These are phyloP conservation scores for Potamilus streckersoni DNA, from an alignment of 1,140 invertebrate species.

Conservation along the genomic window DNA sequence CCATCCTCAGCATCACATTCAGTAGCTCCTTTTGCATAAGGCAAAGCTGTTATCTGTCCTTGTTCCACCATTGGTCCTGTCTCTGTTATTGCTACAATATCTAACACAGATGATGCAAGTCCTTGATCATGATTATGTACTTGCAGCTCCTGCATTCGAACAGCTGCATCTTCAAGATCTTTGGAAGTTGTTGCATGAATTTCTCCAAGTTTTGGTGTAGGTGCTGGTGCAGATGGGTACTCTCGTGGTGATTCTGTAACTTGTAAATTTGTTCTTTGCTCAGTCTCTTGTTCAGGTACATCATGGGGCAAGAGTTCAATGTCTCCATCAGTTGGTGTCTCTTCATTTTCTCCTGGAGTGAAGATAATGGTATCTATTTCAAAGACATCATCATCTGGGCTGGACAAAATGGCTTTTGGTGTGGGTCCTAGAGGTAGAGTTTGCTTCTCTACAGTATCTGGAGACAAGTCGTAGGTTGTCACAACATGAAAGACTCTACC, in stretches of 20 bases:
- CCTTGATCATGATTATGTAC: slow-evolving; percentile 4
- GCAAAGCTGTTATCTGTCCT: not conserved
- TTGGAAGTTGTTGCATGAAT: slow-evolving; percentile 27
- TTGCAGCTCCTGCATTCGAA: slow-evolving; percentile 31
- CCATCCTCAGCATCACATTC: slow-evolving; percentile 41
- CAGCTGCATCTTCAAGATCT: slow-evolving; percentile 46
- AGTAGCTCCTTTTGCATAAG: slow-evolving; percentile 18
- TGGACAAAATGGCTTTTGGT: slow-evolving; percentile 65
- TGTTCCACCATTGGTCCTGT: not conserved
- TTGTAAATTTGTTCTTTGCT: not conserved
- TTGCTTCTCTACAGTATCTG: slow-evolving; percentile 64
- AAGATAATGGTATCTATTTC: slow-evolving; percentile 65
- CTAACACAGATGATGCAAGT: too few species aligned
- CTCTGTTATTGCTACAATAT: not conserved
- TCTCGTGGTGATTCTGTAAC: too few species aligned
- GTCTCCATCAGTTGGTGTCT: slow-evolving; percentile 31
- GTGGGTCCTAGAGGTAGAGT: slow-evolving; percentile 47
- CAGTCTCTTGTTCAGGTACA: slow-evolving; percentile 10
- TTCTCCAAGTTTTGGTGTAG: slow-evolving; percentile 45
- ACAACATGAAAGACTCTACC: slow-evolving; percentile 65
- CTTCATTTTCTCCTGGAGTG: slow-evolving; percentile 14
- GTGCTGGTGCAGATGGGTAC: slow-evolving; percentile 50
- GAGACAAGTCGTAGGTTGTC: slow-evolving; percentile 63
- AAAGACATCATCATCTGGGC: slow-evolving; percentile 71
- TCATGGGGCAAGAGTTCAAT: slow-evolving; percentile 24